A percentile compares a stretch with the other conserved stretches of the same genome.
Conservation (phyloP, 2,113 vertebrate genomes). For the Megaptera novaeangliae region DNA sequence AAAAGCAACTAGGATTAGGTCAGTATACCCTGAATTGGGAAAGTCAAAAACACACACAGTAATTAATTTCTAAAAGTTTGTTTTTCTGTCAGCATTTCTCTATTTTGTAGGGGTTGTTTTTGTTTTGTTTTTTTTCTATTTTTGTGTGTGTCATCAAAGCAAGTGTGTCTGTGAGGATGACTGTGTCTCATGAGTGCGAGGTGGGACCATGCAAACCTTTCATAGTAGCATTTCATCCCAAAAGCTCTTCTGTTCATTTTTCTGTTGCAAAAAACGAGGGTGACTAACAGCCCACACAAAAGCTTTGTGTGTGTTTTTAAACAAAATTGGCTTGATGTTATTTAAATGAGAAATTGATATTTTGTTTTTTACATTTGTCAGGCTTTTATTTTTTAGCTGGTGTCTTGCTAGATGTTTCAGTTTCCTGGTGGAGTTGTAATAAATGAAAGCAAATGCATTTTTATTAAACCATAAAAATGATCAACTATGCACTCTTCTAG, state of each 20-base stretch:
- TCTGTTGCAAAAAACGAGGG: background rate
- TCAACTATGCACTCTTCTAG: background rate
- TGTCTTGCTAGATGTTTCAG: background rate
- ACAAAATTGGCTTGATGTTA: background rate
- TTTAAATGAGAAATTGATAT: conserved; percentile 1
- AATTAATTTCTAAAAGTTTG: background rate
- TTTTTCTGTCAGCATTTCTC: conserved; percentile 35
- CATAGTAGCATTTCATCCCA: background rate
- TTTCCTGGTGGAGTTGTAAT: conserved; percentile 24
- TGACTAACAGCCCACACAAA: background rate
- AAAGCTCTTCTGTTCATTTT: background rate
- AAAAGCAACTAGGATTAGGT: background rate
- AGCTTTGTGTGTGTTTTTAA: conserved; percentile 13
- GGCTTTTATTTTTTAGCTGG: background rate
- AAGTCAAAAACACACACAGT: background rate
- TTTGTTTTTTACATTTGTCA: background rate
- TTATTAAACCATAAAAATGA: conserved; percentile 48
- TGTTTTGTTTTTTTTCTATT: background rate
- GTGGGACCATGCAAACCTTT: background rate
- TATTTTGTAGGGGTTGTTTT: background rate
- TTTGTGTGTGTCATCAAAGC: background rate
- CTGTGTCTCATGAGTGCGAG: background rate
- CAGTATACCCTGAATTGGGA: background rate
- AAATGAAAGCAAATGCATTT: conserved; percentile 28
- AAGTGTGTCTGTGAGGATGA: background rate